Conservation (phyloP, 1,140 invertebrate genomes). For the Drosophila sp. region DNA sequence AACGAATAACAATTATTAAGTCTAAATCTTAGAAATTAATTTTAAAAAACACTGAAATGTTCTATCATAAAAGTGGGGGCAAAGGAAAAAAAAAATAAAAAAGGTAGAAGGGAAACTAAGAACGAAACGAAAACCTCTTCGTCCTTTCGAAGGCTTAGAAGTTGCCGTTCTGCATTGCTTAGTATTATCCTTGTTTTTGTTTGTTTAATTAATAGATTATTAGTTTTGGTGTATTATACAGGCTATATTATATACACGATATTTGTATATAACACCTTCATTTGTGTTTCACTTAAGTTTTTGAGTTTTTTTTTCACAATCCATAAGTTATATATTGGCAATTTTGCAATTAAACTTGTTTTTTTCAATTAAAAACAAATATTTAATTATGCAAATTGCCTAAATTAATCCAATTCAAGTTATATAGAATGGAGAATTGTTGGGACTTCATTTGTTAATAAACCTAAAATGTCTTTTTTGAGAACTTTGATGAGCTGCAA, state of each 20-base stretch:
- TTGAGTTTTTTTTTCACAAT: neutral
- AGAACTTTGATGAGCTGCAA: neutral
- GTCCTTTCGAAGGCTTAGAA: constrained; percentile 6
- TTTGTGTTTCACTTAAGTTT: neutral
- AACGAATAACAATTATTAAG: constrained; percentile 73
- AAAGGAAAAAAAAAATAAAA: constrained; percentile 25
- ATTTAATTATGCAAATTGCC: neutral
- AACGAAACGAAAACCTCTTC: constrained; percentile 36
- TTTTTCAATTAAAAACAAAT: neutral
- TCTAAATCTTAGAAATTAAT: constrained; percentile 63
- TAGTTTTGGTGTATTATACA: constrained; percentile 11
- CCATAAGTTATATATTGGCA: neutral
- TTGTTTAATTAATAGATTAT: constrained; percentile 4
- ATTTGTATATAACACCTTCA: constrained; percentile 5
- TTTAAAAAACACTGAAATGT: constrained; percentile 33
- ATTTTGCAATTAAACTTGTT: neutral
- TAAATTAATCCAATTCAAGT: neutral
- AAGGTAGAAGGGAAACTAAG: constrained; percentile 15
- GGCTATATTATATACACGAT: constrained; percentile 3
- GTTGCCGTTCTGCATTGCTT: constrained; percentile 6
- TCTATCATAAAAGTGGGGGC: constrained; percentile 25
- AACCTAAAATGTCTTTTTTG: neutral
- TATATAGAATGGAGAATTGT: neutral
- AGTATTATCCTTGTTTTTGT: constrained; percentile 5
- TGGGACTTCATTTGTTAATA: neutral